Evolutionary conservation across 2,888 invertebrate genomes (phyloP).

Genomic region (Cryptus viduatorius): DNA sequence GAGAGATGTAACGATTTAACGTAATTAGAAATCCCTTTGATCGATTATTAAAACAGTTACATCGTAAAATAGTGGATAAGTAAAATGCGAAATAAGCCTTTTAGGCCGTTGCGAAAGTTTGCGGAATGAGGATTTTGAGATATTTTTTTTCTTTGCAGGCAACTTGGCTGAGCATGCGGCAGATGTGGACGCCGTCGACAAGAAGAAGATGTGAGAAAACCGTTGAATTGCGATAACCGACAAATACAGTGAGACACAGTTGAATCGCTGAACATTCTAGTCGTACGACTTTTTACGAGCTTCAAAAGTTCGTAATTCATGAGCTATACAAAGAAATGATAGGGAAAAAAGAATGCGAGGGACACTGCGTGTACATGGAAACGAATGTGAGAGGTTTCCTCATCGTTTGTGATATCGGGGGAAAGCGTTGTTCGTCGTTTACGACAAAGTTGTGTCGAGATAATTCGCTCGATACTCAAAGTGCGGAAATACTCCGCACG

Average conservation of each 20-base stretch:
- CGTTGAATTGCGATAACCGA: slow-evolving; percentile 54
- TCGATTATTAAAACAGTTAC: not conserved
- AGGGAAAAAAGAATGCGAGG: not conserved
- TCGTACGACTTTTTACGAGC: slow-evolving; percentile 72
- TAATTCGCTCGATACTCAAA: slow-evolving; percentile 58
- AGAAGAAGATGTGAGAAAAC: slow-evolving; percentile 74
- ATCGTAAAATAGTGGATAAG: not conserved
- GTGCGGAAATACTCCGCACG: slow-evolving; percentile 74
- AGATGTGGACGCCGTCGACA: slow-evolving; percentile 73
- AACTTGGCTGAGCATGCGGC: slow-evolving; percentile 74
- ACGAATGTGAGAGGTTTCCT: slow-evolving; percentile 30
- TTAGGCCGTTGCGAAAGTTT: not conserved
- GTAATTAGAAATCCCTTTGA: not conserved
- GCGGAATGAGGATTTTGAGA: not conserved
- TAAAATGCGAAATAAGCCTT: slow-evolving; percentile 2
- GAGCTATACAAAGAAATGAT: slow-evolving; percentile 46
- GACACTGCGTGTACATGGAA: slow-evolving; percentile 2
- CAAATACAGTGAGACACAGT: slow-evolving; percentile 65
- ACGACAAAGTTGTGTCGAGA: slow-evolving; percentile 36
- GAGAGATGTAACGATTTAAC: not conserved
- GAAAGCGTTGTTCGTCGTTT: slow-evolving; percentile 10
- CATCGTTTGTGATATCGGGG: slow-evolving; percentile 45
- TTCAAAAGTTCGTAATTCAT: slow-evolving; percentile 57
- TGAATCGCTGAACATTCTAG: slow-evolving; percentile 76
- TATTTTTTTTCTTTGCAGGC: slow-evolving; percentile 70